Conservation (phyloP, 2,113 vertebrate genomes). For the Notothenia rossii region DNA sequence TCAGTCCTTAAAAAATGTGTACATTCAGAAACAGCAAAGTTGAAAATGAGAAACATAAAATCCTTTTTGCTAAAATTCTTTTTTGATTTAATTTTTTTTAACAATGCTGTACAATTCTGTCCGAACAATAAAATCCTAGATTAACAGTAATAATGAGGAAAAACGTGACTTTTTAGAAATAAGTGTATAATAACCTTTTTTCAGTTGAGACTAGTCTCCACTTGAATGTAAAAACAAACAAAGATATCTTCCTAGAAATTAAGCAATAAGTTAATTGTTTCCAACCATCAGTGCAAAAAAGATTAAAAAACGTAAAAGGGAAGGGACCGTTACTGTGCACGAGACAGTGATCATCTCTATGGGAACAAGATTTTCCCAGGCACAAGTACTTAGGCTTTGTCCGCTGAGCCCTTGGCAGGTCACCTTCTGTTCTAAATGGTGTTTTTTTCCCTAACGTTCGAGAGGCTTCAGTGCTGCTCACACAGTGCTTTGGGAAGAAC, state of each 20-base stretch:
- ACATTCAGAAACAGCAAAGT: slow-evolving; percentile 73
- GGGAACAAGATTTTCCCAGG: slow-evolving; percentile 47
- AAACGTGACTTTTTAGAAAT: slow-evolving; percentile 69
- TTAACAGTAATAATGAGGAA: slow-evolving; percentile 46
- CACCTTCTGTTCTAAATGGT: slow-evolving; percentile 11
- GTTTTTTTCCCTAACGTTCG: slow-evolving; percentile 16
- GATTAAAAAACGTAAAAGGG: slow-evolving; percentile 58
- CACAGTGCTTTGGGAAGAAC: slow-evolving; percentile 16
- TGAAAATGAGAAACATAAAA: slow-evolving; percentile 29
- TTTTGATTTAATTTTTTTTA: slow-evolving; percentile 31
- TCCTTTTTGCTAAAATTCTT: neutral
- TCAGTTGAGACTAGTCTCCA: neutral
- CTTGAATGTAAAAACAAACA: slow-evolving; percentile 41
- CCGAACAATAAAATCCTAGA: slow-evolving; percentile 32
- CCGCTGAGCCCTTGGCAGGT: slow-evolving; percentile 47
- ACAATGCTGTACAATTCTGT: slow-evolving; percentile 53
- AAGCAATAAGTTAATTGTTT: slow-evolving; percentile 72
- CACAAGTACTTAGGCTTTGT: slow-evolving; percentile 58
- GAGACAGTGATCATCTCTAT: slow-evolving; percentile 36
- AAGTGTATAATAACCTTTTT: slow-evolving; percentile 40
- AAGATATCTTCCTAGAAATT: slow-evolving; percentile 42
- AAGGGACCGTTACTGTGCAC: slow-evolving; percentile 22
- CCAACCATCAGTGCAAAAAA: slow-evolving; percentile 75
- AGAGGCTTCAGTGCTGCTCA: slow-evolving; percentile 23
- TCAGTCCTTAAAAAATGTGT: slow-evolving; percentile 50